A percentile compares a stretch with the other conserved stretches of the same genome.
These are phyloP conservation scores for Radopholus similis DNA, from an alignment of 1,140 invertebrate genomes.

Conservation along the genomic window DNA sequence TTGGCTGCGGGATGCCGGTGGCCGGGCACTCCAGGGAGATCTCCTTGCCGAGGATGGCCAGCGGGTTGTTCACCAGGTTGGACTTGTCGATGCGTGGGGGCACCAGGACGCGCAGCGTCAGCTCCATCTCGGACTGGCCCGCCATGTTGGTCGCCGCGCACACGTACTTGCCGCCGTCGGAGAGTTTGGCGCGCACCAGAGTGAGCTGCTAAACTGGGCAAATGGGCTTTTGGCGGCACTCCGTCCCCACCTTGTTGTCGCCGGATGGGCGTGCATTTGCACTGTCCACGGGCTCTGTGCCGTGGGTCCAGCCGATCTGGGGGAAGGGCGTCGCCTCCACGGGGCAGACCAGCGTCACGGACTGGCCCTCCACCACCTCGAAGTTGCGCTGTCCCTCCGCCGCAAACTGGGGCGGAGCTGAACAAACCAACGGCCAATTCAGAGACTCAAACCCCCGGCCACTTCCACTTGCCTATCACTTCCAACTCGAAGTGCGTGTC, in stretches of 20 bases:
- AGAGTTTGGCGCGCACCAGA: slow-evolving; percentile 42
- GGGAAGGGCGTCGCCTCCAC: slow-evolving; percentile 35
- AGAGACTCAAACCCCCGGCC: neutral
- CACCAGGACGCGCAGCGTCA: slow-evolving; percentile 61
- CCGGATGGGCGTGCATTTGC: slow-evolving; percentile 46
- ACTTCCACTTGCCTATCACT: slow-evolving; percentile 62
- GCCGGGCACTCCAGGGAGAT: slow-evolving; percentile 64
- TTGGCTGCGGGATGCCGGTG: slow-evolving; percentile 58
- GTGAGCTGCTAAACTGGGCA: slow-evolving; percentile 50
- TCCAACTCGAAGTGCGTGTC: slow-evolving; percentile 63
- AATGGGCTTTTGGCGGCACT: neutral
- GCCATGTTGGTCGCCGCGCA: slow-evolving; percentile 62
- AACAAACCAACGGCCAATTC: slow-evolving; percentile 24
- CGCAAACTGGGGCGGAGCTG: slow-evolving; percentile 62
- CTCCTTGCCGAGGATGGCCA: slow-evolving; percentile 57
- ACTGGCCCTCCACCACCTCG: slow-evolving; percentile 47
- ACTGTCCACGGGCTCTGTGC: slow-evolving; percentile 38
- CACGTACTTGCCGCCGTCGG: slow-evolving; percentile 62
- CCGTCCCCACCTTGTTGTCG: slow-evolving; percentile 35
- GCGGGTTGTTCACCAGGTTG: slow-evolving; percentile 61
- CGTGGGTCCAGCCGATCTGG: slow-evolving; percentile 50
- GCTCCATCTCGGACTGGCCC: slow-evolving; percentile 61
- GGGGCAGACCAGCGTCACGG: slow-evolving; percentile 47
- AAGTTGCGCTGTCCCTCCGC: slow-evolving; percentile 42
- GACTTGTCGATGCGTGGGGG: slow-evolving; percentile 64